phyloP scores from a whole-genome alignment of 2,797 vertebrate species.

The Neomorphus geoffroyi region DNA sequence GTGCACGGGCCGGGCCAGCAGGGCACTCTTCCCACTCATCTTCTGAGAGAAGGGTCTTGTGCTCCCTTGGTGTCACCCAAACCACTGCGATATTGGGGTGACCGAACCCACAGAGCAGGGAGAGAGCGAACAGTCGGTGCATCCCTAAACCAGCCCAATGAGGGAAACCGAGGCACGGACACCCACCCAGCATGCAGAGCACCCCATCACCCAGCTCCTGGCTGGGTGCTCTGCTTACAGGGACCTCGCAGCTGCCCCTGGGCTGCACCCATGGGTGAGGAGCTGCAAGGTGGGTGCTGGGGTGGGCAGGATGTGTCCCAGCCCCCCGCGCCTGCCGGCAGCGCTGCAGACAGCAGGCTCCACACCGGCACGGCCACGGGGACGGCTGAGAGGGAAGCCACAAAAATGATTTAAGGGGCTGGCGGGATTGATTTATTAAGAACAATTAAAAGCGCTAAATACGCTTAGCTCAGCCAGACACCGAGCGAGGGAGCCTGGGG shows the following conservation, averaged over 20 bases:
- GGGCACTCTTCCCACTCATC: neutral
- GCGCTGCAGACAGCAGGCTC: conserved; percentile 47
- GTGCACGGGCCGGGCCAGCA: neutral
- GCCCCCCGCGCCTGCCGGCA: neutral
- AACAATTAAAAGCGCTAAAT: conserved; percentile 72
- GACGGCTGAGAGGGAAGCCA: conserved; percentile 56
- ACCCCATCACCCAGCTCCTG: neutral
- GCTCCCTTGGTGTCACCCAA: neutral
- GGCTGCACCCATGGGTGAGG: neutral
- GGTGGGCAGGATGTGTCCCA: neutral
- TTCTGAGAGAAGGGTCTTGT: neutral
- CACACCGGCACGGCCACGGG: neutral
- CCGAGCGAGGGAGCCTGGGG: neutral
- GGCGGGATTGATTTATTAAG: conserved; percentile 72
- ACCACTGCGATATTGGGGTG: fast-evolving
- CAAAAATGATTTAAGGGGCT: conserved; percentile 71
- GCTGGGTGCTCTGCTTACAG: neutral
- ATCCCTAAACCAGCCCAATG: neutral
- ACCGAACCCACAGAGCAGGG: fast-evolving
- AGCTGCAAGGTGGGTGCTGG: neutral
- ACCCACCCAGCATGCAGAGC: neutral
- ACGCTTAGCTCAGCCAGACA: conserved; percentile 72
- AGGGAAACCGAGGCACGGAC: conserved; percentile 7
- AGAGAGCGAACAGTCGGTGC: neutral
- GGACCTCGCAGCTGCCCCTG: fast-evolving